Percentiles rank a stretch among this genome's conserved stretches.
These are phyloP conservation scores for Tetragonula clypearis DNA, from an alignment of 1,140 invertebrate genomes.

Conservation along the genomic window DNA sequence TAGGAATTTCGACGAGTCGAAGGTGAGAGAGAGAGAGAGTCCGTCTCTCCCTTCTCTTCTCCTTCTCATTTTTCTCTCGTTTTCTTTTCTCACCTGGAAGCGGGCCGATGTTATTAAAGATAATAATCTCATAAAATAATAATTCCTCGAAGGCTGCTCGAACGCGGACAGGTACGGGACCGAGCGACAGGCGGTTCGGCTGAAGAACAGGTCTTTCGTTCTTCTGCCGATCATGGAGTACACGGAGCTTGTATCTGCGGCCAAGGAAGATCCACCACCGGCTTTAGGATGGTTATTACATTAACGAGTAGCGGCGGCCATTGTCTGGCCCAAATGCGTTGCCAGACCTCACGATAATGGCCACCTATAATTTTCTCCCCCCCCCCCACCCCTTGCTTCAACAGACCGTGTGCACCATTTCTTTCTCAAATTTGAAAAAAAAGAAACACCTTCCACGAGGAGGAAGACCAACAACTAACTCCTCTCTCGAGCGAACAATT, in stretches of 20 bases:
- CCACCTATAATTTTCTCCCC: constrained; percentile 73
- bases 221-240: constrained; percentile 60
- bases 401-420: background rate
- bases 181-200: constrained; percentile 54
- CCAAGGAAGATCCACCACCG: constrained; percentile 69
- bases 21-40: constrained; percentile 25
- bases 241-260: constrained; percentile 23
- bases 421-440: background rate
- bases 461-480: too few relatives aligned
- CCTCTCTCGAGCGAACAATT: too few relatives aligned
- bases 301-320: constrained; percentile 78
- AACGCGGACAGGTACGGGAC: constrained; percentile 59
- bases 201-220: constrained; percentile 65
- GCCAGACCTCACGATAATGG: constrained; percentile 73
- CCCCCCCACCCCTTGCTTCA: background rate
- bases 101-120: constrained; percentile 78
- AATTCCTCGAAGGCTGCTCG: constrained; percentile 66
- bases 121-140: constrained; percentile 81
- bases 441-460: background rate
- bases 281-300: constrained; percentile 78
- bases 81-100: constrained; percentile 27
- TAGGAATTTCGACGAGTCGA: constrained; percentile 37
- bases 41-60: constrained; percentile 43
- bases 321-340: constrained; percentile 76
- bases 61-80: too few relatives aligned